These are phyloP conservation scores for Matsumurasca onukii DNA, from an alignment of 1,140 invertebrate species.

Conservation along the genomic window DNA sequence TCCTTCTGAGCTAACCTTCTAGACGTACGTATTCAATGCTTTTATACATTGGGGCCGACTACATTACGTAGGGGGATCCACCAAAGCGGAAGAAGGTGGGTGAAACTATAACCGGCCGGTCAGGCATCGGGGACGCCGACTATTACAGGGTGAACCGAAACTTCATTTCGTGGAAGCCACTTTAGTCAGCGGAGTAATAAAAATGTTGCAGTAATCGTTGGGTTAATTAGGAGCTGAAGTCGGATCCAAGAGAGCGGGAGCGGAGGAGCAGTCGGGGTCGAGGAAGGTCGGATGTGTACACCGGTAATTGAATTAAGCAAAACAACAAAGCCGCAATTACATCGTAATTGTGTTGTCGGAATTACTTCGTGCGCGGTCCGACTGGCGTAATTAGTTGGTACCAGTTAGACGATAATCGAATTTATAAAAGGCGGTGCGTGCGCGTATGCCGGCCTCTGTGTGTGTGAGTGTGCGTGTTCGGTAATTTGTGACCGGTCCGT, in stretches of 20 bases:
- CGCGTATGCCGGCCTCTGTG: too few relatives aligned
- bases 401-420: neutral
- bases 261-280: too few relatives aligned
- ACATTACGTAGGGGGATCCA: too few relatives aligned
- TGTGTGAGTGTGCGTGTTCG: conserved; percentile 20
- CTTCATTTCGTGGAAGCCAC: neutral
- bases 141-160: too few relatives aligned
- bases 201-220: conserved; percentile 17
- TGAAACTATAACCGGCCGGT: too few relatives aligned
- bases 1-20: too few relatives aligned
- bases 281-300: conserved; percentile 17
- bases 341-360: conserved; percentile 18
- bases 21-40: too few relatives aligned
- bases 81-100: too few relatives aligned
- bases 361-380: conserved; percentile 14
- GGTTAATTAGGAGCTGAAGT: conserved; percentile 13
- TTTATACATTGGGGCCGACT: too few relatives aligned
- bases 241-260: neutral
- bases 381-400: neutral
- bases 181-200: conserved; percentile 17
- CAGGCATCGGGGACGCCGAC: too few relatives aligned
- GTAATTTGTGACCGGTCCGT: neutral
- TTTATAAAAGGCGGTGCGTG: neutral
- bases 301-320: conserved; percentile 24
- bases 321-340: conserved; percentile 23